Evolutionary conservation across 1,140 invertebrate species (phyloP).

Genomic region (Colletes gigas): DNA sequence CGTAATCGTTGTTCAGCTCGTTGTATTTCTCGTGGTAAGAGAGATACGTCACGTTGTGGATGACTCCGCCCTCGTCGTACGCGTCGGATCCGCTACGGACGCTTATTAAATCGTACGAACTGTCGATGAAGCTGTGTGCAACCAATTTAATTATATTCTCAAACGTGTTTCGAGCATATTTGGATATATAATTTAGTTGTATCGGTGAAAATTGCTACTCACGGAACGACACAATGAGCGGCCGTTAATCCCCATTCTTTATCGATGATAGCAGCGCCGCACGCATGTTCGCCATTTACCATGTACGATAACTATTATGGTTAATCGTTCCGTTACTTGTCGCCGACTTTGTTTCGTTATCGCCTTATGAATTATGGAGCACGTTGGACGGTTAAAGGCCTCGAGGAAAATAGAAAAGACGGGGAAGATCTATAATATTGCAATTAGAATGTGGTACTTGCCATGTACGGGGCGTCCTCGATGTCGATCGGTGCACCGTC

Average conservation of each 20-base stretch:
- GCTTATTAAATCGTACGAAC: slow-evolving; percentile 15
- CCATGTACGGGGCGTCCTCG: slow-evolving; percentile 71
- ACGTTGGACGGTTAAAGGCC: not conserved
- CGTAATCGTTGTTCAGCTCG: slow-evolving; percentile 77
- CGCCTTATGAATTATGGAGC: not conserved
- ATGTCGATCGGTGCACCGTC: slow-evolving; percentile 70
- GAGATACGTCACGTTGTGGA: slow-evolving; percentile 68
- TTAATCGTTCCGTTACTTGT: slow-evolving; percentile 21
- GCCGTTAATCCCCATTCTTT: slow-evolving; percentile 79
- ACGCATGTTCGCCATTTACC: slow-evolving; percentile 68
- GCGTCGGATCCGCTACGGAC: slow-evolving; percentile 15
- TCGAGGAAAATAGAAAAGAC: too few species aligned
- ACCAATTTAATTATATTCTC: not conserved
- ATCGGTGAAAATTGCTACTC: slow-evolving; percentile 42
- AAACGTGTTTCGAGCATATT: not conserved
- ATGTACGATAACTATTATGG: slow-evolving; percentile 70
- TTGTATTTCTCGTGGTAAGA: slow-evolving; percentile 76
- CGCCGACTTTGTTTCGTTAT: too few species aligned
- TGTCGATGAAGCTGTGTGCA: slow-evolving; percentile 1
- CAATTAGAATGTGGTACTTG: slow-evolving; percentile 48
- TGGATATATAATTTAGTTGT: not conserved
- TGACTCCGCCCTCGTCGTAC: slow-evolving; percentile 64
- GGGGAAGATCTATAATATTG: too few species aligned
- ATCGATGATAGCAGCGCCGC: slow-evolving; percentile 80
- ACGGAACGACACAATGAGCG: slow-evolving; percentile 78